These are phyloP conservation scores for Sitophilus oryzae DNA, from an alignment of 1,140 invertebrate species.

Conservation along the genomic window DNA sequence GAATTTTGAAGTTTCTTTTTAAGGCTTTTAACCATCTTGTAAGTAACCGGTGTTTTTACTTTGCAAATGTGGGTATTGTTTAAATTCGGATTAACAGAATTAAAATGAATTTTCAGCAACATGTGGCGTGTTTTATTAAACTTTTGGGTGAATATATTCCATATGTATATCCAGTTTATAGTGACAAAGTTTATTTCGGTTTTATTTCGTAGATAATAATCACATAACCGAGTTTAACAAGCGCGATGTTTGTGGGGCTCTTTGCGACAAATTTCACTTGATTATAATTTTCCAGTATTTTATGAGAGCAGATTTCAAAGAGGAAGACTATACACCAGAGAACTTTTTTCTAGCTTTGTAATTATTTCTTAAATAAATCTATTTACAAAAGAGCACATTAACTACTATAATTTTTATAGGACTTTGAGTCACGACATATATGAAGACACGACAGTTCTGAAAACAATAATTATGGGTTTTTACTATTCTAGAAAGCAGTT, in stretches of 20 bases:
- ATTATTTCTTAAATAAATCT: neutral
- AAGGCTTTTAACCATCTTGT: neutral
- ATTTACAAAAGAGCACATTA: neutral
- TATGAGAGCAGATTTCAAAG: conserved; percentile 5
- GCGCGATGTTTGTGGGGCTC: conserved; percentile 5
- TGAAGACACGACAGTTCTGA: conserved; percentile 5
- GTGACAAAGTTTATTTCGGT: too few species aligned
- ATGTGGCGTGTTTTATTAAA: conserved; percentile 7
- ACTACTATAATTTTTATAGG: neutral
- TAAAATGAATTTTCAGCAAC: conserved; percentile 10
- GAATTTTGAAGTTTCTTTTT: neutral
- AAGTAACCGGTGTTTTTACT: too few species aligned
- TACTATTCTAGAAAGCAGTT: neutral
- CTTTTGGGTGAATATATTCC: conserved; percentile 12
- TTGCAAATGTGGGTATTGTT: too few species aligned
- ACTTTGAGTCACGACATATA: conserved; percentile 13
- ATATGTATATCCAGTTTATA: too few species aligned
- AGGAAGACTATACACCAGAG: conserved; percentile 6
- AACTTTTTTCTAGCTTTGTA: conserved; percentile 16
- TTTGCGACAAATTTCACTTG: conserved; percentile 14
- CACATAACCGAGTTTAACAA: conserved; percentile 2
- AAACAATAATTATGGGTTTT: conserved; percentile 3
- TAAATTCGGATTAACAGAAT: too few species aligned
- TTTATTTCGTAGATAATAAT: conserved; percentile 7
- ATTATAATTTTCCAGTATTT: conserved; percentile 11